Evolutionary conservation across 2,888 invertebrate genomes (phyloP), one percentile per base, ranked within the genome.

Genomic region (Hyalella azteca): DNA sequence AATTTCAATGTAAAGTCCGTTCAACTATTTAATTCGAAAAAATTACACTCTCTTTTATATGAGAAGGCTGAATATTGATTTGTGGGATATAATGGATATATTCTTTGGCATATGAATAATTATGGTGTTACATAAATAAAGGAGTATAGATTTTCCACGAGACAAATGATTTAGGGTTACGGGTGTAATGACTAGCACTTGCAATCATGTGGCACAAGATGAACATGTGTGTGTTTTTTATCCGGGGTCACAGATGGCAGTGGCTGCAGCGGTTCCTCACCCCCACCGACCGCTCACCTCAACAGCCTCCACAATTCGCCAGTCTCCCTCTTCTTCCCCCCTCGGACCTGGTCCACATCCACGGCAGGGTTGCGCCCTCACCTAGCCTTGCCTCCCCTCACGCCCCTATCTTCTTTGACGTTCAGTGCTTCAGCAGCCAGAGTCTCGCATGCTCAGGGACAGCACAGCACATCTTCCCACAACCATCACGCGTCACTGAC

Each of bases 281-380:
- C 66, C 13, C 66, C 66, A 9, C 66, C 66, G 15, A 29, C 29
- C 13, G 66, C 66, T 5, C 66, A 66, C 39, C 66, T 66, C 13
- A 36, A 29, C 66, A 29, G 36, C 15, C 66, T 66, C 29, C 84
- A 82, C 81, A 80, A 81, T 73, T 83, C 84, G 78, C 82, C 81
- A 60, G 82, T 84, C 77, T 84, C 84, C 76, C 78, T 84, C 78
- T 84, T 84, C 82, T 84, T 84, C 82, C 81, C 84, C 78, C 82
- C 84, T 73, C 80, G 84, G 77, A 84, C 82, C 79, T 84, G 84
- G 84, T 82, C 84, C 54, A 77, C 82, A 78, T 82, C 84, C 59
- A 75, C 82, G 36, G 82, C 81, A 76, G 81, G 82, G 59, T 78
- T 84, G 45, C 79, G 84, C 59, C 84, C 84, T 49, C 84, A 84